Evolutionary conservation across 2,797 vertebrate species (phyloP).

Genomic region (Todus mexicanus): DNA sequence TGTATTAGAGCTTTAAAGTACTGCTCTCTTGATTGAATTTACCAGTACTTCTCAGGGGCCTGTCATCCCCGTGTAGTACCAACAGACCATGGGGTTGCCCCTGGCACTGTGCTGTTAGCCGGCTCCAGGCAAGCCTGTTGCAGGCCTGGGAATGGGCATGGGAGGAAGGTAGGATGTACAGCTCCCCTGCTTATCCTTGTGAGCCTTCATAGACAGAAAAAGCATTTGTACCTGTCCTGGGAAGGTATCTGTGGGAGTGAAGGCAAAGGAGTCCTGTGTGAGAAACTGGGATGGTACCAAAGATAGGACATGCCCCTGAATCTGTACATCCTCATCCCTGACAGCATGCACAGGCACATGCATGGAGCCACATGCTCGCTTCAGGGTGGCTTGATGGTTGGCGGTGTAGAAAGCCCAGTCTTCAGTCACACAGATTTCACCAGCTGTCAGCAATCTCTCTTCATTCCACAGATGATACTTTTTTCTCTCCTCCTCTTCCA

Average conservation of each 20-base stretch:
- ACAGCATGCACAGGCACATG: background rate
- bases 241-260: background rate
- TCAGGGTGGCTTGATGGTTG: background rate
- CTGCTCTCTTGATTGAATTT: background rate
- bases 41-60: too few species aligned
- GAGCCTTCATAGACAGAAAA: background rate
- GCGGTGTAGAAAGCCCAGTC: background rate
- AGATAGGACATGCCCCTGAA: background rate
- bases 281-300: background rate
- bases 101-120: background rate
- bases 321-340: background rate
- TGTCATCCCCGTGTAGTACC: background rate
- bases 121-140: background rate
- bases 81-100: background rate
- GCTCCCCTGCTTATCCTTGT: background rate
- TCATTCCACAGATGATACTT: background rate
- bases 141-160: rapidly evolving
- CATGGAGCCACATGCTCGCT: rapidly evolving
- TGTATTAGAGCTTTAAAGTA: background rate
- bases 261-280: background rate
- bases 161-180: background rate
- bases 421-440: background rate
- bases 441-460: background rate
- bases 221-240: background rate
- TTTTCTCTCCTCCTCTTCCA: background rate